A percentile compares a stretch with the other conserved stretches of the same genome.
phyloP scores from a whole-genome alignment of 2,113 vertebrate genomes.

The Psittacula cyanocephala region DNA sequence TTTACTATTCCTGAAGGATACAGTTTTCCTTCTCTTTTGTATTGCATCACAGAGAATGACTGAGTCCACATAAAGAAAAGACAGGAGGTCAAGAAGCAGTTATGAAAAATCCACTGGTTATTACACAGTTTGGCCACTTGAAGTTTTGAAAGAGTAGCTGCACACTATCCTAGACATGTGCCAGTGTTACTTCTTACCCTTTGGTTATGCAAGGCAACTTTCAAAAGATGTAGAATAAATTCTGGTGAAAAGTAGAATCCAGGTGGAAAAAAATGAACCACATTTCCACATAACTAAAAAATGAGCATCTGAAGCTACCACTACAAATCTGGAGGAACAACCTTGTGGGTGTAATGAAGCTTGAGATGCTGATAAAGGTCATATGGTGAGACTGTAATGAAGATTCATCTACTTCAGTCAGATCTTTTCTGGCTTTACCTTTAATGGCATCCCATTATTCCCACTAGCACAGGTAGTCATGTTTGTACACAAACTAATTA shows the following conservation, averaged over 20 bases:
- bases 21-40: background rate
- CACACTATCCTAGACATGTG: background rate
- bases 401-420: slow-evolving; percentile 40
- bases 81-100: background rate
- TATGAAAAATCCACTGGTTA: background rate
- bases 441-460: slow-evolving; percentile 45
- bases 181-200: background rate
- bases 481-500: slow-evolving; percentile 67
- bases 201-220: background rate
- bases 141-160: background rate
- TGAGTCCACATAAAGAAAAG: background rate
- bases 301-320: background rate
- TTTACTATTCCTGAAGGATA: background rate
- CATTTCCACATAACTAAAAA: background rate
- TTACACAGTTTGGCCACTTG: background rate
- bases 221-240: background rate
- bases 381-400: slow-evolving; percentile 17
- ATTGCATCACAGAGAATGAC: background rate
- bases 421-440: slow-evolving; percentile 26
- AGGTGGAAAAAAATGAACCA: background rate
- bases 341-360: slow-evolving; percentile 44
- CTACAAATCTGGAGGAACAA: background rate
- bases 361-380: slow-evolving; percentile 57
- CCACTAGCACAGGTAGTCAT: slow-evolving; percentile 46
- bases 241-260: background rate